A percentile compares a stretch with the other conserved stretches of the same genome.
Conservation (phyloP, 2,888 invertebrate species). For the Pammene aurita region DNA sequence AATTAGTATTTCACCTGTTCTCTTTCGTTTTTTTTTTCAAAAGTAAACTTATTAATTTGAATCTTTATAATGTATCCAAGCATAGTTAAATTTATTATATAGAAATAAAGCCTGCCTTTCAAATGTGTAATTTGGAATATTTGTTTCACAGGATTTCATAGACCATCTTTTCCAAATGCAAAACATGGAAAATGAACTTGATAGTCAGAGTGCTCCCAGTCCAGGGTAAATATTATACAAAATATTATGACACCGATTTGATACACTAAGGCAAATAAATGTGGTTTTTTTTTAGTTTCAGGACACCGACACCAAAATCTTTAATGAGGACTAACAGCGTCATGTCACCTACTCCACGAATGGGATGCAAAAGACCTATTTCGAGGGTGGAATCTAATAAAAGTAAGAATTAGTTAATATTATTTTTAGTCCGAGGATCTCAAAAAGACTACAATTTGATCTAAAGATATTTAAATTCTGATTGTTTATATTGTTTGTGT, state of each 20-base stretch:
- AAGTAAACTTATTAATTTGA: not conserved
- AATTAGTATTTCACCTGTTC: not conserved
- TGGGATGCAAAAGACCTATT: conserved; percentile 81
- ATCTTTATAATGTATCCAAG: too few relatives aligned
- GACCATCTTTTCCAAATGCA: conserved; percentile 72
- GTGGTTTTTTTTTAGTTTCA: conserved; percentile 74
- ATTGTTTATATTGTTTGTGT: not conserved
- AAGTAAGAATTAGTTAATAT: conserved; percentile 60
- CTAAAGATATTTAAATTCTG: not conserved
- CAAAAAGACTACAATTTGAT: not conserved
- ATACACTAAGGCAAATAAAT: not conserved
- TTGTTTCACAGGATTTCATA: conserved; percentile 64
- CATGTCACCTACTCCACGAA: conserved; percentile 62
- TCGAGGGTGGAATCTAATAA: conserved; percentile 48
- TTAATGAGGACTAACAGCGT: conserved; percentile 94
- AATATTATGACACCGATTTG: not conserved
- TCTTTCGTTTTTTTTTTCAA: too few relatives aligned
- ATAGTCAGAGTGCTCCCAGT: conserved; percentile 54
- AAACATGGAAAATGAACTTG: conserved; percentile 64
- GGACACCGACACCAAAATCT: conserved; percentile 91
- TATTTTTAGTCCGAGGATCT: not conserved
- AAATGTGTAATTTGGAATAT: not conserved
- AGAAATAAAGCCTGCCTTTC: not conserved
- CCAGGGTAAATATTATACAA: conserved; percentile 47
- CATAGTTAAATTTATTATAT: too few relatives aligned